Conservation (phyloP, 2,797 vertebrate species). For the Cryptoprocta ferox region DNA sequence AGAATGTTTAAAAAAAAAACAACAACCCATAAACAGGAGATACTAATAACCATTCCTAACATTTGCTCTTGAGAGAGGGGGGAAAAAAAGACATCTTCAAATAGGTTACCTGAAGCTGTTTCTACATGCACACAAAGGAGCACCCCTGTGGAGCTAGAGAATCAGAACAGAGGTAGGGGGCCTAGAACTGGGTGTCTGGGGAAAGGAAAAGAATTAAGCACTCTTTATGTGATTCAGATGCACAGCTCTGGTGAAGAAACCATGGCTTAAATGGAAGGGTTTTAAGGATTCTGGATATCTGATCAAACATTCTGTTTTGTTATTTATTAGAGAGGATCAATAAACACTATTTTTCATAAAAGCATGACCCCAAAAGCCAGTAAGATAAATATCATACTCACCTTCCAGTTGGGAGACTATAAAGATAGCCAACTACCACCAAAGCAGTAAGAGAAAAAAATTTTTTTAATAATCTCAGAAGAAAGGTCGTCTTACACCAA, state of each 20-base stretch:
- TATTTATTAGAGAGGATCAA: background rate
- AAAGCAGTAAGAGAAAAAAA: background rate
- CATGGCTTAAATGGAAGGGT: background rate
- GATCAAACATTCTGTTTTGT: background rate
- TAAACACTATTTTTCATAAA: background rate
- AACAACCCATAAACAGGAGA: background rate
- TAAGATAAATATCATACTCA: background rate
- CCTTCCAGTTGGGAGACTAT: background rate
- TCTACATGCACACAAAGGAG: background rate
- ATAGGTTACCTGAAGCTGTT: background rate
- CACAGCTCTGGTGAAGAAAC: background rate
- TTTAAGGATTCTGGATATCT: background rate
- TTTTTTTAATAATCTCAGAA: background rate
- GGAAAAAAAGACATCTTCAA: background rate
- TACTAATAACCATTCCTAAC: conserved; percentile 3
- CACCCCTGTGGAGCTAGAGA: background rate
- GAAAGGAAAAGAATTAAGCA: background rate
- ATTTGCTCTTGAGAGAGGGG: background rate
- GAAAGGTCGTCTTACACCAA: conserved; percentile 6
- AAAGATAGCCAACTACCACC: background rate
- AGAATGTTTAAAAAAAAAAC: background rate
- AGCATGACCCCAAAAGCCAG: background rate
- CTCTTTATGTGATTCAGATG: background rate
- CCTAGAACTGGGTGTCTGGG: background rate
- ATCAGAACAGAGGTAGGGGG: background rate